phyloP scores from a whole-genome alignment of 37 sponge, comb jelly and placozoan genomes.

The Spongia lamella region DNA sequence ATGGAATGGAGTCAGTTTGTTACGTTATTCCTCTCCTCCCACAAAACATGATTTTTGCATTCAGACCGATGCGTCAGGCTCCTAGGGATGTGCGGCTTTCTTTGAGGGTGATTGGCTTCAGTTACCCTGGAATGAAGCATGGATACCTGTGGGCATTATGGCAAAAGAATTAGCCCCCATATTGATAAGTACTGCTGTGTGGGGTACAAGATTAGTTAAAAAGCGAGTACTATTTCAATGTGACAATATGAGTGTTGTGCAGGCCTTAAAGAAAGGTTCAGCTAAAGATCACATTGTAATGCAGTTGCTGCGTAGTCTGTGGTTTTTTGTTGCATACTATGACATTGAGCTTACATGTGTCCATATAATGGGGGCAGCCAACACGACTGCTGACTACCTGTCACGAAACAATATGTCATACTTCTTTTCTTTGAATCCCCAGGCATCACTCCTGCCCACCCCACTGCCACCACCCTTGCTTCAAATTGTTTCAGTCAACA shows the following conservation, averaged over 20 bases:
- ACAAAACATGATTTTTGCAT: too few species aligned
- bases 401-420: conserved; percentile 5
- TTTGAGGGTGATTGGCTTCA: neutral
- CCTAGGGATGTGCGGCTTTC: neutral
- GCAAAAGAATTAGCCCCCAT: conserved; percentile 30
- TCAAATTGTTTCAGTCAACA: neutral
- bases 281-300: neutral
- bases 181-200: neutral
- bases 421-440: conserved; percentile 14
- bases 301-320: conserved; percentile 18
- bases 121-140: too few species aligned
- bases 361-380: conserved; percentile 13
- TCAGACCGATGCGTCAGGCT: too few species aligned
- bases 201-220: neutral
- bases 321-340: conserved; percentile 1
- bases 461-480: neutral
- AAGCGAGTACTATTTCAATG: neutral
- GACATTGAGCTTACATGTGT: neutral
- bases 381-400: conserved; percentile 10
- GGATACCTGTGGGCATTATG: too few species aligned
- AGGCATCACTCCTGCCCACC: neutral
- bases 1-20: too few species aligned
- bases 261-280: neutral
- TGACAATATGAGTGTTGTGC: neutral
- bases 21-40: too few species aligned